Conservation (phyloP, 2,888 invertebrate genomes). For the Phortica magna region DNA sequence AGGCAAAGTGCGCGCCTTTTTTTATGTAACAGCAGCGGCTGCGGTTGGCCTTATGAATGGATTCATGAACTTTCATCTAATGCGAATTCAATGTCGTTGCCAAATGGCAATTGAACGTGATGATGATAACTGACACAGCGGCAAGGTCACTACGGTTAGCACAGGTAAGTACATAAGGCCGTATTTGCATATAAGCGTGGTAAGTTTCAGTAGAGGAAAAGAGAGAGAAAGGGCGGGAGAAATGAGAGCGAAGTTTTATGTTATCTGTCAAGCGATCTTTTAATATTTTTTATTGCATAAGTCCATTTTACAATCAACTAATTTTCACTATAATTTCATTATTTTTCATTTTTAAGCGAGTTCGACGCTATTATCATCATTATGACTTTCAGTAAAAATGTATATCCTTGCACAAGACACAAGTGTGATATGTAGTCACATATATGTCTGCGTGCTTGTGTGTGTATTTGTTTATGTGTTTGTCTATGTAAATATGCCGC, state of each 20-base stretch:
- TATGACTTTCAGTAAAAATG: conserved; percentile 27
- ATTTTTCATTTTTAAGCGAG: background rate
- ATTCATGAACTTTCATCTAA: conserved; percentile 62
- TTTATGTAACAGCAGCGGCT: background rate
- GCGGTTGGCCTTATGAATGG: conserved; percentile 45
- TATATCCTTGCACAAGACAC: background rate
- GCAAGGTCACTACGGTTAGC: conserved; percentile 41
- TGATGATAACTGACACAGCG: background rate
- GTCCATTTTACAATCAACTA: too few species aligned
- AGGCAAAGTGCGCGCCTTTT: background rate
- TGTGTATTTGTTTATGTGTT: conserved; percentile 38
- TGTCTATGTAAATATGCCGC: conserved; percentile 20
- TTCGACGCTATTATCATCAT: conserved; percentile 60
- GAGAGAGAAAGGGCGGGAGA: too few species aligned
- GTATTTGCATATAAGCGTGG: background rate
- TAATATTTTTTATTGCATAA: too few species aligned
- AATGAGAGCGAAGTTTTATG: too few species aligned
- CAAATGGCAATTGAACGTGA: conserved; percentile 35
- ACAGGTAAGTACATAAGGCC: background rate
- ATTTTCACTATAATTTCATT: too few species aligned
- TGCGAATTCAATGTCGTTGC: conserved; percentile 63
- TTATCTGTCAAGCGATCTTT: too few species aligned
- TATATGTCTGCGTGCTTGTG: conserved; percentile 22
- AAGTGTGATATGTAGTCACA: conserved; percentile 6
- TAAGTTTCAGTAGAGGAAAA: background rate